Base-by-base conservation (phyloP, 1,140 invertebrate genomes). In the Caerostris darwini region DNA sequence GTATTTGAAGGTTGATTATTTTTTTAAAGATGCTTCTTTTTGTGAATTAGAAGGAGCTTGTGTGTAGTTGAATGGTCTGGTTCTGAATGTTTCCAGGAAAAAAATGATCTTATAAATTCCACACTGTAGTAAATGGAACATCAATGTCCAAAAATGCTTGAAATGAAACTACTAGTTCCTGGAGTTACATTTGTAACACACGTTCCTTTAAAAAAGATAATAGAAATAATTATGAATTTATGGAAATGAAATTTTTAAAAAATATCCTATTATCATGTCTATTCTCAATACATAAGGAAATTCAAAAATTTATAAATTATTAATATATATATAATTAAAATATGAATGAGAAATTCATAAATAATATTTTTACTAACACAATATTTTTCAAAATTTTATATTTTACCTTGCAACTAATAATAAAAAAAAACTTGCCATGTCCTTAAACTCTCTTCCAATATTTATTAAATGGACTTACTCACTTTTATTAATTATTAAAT, bases 81-180 rank as follows among this genome's bases (percentile, higher is more conserved):
- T 61, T 53, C 53, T 56, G 77, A 61, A 54, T 8, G 8, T 19
- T 77, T 34, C 81, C 59, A n/a, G 69, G 57, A 53, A 83, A 91
- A n/a, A 59, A 94, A 87, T 7, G 94, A 71, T 82, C 64, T 69
- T 19, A 93, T 69, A 34, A 67, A n/a, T 83, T 93, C 92, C 92
- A 93, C 50, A 93, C 69, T 6, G 59, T 71, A 50, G 64, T 69
- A 3, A 93, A 69, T 4, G 92, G 92, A 53, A 85, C 54, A 88
- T 8, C 7, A 82, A 6, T 6, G 59, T 90, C 93, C 81, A 87
- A 81, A 57, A 5, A 89, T 56, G 12, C n/a, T 56, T n/a, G 67
- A 59, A 82, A 64, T 12, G 56, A 88, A 87, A 19, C 64, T n/a
- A n/a, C n/a, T 61, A 34, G 69, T 14, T 57, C 50, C 50, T 71